Percentiles rank a stretch among this genome's conserved stretches.
phyloP scores from a whole-genome alignment of 2,797 vertebrate species.

The Jordanella pulchra region DNA sequence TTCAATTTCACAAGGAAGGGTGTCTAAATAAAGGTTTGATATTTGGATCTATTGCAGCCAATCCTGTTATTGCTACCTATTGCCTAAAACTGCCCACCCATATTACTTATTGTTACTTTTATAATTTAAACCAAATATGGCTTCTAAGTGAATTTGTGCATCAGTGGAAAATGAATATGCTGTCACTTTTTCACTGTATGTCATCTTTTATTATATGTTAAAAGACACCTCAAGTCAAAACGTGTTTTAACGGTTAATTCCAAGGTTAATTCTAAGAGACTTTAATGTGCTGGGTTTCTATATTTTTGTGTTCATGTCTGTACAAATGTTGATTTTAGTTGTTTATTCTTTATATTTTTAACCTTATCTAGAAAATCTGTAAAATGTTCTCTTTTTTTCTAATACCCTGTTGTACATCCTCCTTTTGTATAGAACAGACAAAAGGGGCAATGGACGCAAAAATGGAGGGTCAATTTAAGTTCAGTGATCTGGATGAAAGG shows the following conservation, averaged over 20 bases:
- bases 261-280: neutral
- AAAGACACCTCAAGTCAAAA: neutral
- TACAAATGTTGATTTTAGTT: neutral
- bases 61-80: too few species aligned
- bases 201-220: neutral
- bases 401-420: constrained; percentile 17
- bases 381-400: constrained; percentile 3
- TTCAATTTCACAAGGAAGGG: neutral
- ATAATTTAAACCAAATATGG: neutral
- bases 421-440: constrained; percentile 36
- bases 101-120: neutral
- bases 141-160: neutral
- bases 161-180: neutral
- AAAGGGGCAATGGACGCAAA: constrained; percentile 22
- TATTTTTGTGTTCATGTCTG: neutral
- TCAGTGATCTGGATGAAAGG: constrained; percentile 54
- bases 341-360: too few species aligned
- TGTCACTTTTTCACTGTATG: neutral
- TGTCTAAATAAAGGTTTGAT: neutral
- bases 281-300: neutral
- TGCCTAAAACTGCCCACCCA: neutral
- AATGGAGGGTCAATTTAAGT: constrained; percentile 50
- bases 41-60: neutral
- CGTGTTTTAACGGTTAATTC: neutral
- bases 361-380: neutral